phyloP scores from a whole-genome alignment of 1,140 invertebrate species.

The Plutomurus gul region DNA sequence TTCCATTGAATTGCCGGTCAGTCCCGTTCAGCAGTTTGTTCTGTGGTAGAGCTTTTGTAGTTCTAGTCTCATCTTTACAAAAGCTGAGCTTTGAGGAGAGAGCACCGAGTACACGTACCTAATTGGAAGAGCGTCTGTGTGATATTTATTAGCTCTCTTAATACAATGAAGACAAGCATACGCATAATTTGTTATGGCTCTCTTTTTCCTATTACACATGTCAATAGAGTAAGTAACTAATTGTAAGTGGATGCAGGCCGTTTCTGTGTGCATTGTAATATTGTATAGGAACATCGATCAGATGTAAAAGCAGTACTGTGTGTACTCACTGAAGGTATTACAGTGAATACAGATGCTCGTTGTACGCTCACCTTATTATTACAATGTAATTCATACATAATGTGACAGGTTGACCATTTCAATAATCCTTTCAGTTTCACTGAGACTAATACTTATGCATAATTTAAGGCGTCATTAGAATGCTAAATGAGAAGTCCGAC shows the following conservation, averaged over 20 bases:
- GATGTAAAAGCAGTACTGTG: not conserved
- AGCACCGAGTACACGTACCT: no score
- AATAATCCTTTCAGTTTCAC: constrained; percentile 27
- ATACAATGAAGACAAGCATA: no score
- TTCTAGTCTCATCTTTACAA: not conserved
- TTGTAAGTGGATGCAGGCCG: not conserved
- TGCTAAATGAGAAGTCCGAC: constrained; percentile 12
- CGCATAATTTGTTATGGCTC: not conserved
- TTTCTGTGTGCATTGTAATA: not conserved
- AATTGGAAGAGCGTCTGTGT: no score
- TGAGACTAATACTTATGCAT: constrained; percentile 26
- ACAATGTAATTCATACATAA: constrained; percentile 28
- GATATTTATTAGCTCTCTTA: no score
- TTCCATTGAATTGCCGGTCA: not conserved
- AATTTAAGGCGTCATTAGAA: constrained; percentile 7
- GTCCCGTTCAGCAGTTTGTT: no score
- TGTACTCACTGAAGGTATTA: not conserved
- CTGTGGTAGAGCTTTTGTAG: no score
- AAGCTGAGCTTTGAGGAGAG: not conserved
- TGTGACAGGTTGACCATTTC: constrained; percentile 23
- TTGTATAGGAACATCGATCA: constrained; percentile 8
- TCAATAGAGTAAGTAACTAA: not conserved
- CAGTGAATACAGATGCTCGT: not conserved
- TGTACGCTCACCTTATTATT: not conserved
- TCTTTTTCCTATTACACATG: no score